These are phyloP conservation scores for Antigone vipio DNA, from an alignment of 2,113 vertebrate species.

Conservation along the genomic window DNA sequence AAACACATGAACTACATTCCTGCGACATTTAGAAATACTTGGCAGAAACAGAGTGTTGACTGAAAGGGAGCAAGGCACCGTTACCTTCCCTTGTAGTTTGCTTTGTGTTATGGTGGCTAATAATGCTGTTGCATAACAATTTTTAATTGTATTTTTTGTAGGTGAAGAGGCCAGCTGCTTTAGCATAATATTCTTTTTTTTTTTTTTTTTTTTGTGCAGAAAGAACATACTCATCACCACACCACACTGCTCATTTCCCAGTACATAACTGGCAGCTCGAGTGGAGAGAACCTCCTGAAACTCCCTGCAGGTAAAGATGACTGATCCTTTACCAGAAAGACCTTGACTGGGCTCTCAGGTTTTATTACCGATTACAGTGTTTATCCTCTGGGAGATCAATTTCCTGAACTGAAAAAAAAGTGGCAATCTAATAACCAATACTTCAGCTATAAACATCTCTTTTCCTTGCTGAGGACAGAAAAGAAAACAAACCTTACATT, in stretches of 20 bases:
- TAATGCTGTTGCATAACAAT: neutral
- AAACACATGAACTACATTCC: conserved; percentile 67
- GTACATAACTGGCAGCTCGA: neutral
- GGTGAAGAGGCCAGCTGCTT: neutral
- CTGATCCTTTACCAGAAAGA: neutral
- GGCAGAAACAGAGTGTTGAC: conserved; percentile 48
- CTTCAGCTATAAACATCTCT: neutral
- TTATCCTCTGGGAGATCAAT: neutral
- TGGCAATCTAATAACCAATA: neutral
- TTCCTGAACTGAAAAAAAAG: conserved; percentile 1
- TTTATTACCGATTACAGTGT: neutral
- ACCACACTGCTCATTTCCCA: neutral
- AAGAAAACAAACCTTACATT: neutral
- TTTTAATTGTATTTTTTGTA: neutral
- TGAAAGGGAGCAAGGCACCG: conserved; percentile 48
- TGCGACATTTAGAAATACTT: conserved; percentile 57
- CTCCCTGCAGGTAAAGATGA: neutral
- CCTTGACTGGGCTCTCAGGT: neutral
- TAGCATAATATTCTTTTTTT: neutral
- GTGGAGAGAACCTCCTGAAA: neutral
- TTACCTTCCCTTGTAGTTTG: conserved; percentile 40
- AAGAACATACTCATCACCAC: neutral
- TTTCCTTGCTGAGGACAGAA: neutral
- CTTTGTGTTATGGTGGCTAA: neutral
- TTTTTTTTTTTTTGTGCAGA: neutral